phyloP scores from a whole-genome alignment of 2,113 vertebrate species.

The Misgurnus mizolepis region DNA sequence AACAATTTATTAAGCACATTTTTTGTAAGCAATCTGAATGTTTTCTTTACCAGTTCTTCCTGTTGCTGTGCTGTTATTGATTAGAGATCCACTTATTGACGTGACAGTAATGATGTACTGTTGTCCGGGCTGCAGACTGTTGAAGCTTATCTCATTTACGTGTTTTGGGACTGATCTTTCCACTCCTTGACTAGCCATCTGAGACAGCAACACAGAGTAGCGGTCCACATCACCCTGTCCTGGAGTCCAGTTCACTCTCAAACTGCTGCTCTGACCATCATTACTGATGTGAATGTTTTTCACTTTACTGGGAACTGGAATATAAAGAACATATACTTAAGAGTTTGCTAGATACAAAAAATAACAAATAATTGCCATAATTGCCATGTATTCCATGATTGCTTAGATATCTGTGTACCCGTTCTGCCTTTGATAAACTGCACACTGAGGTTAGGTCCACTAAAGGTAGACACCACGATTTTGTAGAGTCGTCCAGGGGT shows the following conservation, averaged over 20 bases:
- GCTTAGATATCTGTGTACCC: constrained; percentile 67
- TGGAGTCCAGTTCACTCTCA: constrained; percentile 88
- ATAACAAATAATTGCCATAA: background rate
- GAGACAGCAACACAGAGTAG: constrained; percentile 80
- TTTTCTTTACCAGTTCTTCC: constrained; percentile 82
- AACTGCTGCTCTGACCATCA: constrained; percentile 80
- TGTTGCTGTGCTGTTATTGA: constrained; percentile 77
- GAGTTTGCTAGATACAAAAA: background rate
- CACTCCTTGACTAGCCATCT: constrained; percentile 70
- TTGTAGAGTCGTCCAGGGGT: constrained; percentile 94
- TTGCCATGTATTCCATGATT: background rate
- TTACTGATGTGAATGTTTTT: constrained; percentile 89
- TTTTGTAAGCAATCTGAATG: no score
- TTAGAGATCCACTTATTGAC: constrained; percentile 83
- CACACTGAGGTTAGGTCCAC: constrained; percentile 86
- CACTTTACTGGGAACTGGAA: constrained; percentile 88
- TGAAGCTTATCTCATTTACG: constrained; percentile 78
- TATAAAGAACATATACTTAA: background rate
- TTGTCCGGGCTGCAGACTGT: constrained; percentile 84
- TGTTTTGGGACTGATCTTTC: constrained; percentile 80
- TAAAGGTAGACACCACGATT: constrained; percentile 91
- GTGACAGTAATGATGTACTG: constrained; percentile 80
- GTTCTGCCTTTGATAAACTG: constrained; percentile 91
- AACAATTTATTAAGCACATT: no score
- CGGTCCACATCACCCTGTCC: constrained; percentile 90